Base-by-base conservation (phyloP, 2,113 vertebrate species). In the Alexandromys fortis region DNA sequence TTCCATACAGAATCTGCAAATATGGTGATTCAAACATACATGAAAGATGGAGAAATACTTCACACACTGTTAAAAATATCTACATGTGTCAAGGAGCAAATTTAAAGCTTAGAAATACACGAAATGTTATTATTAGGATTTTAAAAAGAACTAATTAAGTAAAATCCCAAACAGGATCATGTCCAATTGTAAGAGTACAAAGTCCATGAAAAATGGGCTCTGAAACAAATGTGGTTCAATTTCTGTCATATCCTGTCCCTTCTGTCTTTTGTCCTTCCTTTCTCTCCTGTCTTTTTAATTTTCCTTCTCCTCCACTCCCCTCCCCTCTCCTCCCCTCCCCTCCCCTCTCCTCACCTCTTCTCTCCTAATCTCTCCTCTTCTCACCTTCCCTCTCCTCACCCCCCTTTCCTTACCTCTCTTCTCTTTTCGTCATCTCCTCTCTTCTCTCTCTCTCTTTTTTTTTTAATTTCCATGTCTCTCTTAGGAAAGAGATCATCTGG, bases 131-230 rank as follows among this genome's bases (percentile, higher is more conserved):
- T 63, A 52, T 38, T 26, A 94, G 4, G 17, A 58, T 61, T 61
- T 24, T 24, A 58, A 81, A 55, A 33, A 35, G 10, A 81, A 81
- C 52, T 58, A 16, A 93, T 38, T 75, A 42, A 93, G 61, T 70
- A 42, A 91, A 94, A 38, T 52, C 9, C 17, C 0, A 79, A 95
- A 90, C 4, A 90, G 10, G 28, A 70, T 6, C 9, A 3, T n/a
- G 3, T 91, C 87, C 13, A 38, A 73, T 38, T 93, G 38, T 5
- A 92, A 89, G 85, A 89, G 49, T 93, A 81, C 1, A 92, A 75
- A 58, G 21, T 78, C 83, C 19, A 76, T 58, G 11, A 55, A 81
- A 79, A 86, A 81, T 88, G n/a, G 5, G 92, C 6, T 93, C 92
- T 58, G 35, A 85, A 68, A 3, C 22, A 92, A 47, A 72, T 70